Evolutionary conservation across 2,113 vertebrate species (phyloP).

Genomic region (Falcunculus frontatus): DNA sequence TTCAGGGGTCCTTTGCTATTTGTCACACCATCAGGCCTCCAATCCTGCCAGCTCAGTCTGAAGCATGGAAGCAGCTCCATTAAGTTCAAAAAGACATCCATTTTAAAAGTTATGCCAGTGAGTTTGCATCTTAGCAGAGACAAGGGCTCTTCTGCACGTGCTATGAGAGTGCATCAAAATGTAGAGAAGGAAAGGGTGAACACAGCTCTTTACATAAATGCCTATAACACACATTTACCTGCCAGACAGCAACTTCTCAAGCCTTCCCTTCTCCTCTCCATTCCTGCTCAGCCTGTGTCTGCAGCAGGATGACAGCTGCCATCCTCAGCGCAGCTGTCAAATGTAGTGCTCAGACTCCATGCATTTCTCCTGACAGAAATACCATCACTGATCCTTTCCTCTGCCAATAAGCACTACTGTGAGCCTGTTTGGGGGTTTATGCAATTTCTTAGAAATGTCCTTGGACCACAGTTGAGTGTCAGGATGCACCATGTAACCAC

Average conservation of each 20-base stretch:
- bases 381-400: not conserved
- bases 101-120: not conserved
- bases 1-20: not conserved
- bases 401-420: not conserved
- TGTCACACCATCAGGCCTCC: not conserved
- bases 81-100: not conserved
- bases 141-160: not conserved
- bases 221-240: not conserved
- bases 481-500: not conserved
- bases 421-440: not conserved
- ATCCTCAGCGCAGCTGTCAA: not conserved
- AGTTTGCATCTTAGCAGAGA: not conserved
- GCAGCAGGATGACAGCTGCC: not conserved
- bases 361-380: not conserved
- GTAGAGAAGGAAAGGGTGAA: not conserved
- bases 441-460: not conserved
- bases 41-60: not conserved
- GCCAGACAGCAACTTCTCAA: not conserved
- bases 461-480: not conserved
- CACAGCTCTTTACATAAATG: not conserved
- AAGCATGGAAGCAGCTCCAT: not conserved
- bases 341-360: not conserved
- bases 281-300: not conserved
- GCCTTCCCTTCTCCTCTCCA: not conserved
- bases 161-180: not conserved